Evolutionary conservation across 2,797 vertebrate species (phyloP).

Genomic region (Chaetophractus vellerosus): DNA sequence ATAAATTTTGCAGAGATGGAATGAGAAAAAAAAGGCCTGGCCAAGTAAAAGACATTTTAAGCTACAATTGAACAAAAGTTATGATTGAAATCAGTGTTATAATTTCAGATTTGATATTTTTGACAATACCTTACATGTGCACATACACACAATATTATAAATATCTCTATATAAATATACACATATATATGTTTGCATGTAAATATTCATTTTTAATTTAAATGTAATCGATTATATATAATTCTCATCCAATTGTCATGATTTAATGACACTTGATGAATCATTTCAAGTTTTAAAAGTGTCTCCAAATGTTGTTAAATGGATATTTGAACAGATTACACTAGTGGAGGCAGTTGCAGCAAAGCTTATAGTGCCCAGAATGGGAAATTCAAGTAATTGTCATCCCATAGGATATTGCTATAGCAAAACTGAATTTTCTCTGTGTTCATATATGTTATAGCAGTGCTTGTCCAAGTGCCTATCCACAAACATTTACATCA

Average conservation of each 20-base stretch:
- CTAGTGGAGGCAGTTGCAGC: not conserved
- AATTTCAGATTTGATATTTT: not conserved
- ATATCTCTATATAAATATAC: not conserved
- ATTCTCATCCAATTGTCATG: not conserved
- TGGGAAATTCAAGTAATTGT: not conserved
- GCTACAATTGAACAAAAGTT: not conserved
- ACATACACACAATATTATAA: not conserved
- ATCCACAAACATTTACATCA: not conserved
- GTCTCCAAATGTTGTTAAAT: not conserved
- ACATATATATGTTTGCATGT: accelerated
- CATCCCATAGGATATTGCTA: not conserved
- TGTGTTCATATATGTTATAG: not conserved
- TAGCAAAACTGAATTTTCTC: not conserved
- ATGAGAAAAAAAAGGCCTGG: not conserved
- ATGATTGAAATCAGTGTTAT: not conserved
- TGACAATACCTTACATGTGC: not conserved
- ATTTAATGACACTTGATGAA: not conserved
- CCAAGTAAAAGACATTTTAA: not conserved
- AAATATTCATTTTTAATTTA: not conserved
- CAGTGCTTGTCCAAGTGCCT: not conserved
- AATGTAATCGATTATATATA: not conserved
- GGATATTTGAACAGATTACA: not conserved
- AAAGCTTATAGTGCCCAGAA: not conserved
- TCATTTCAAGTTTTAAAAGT: not conserved
- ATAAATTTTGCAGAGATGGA: not conserved